Conservation (phyloP, 2,113 vertebrate species). For the Dasypus novemcinctus region DNA sequence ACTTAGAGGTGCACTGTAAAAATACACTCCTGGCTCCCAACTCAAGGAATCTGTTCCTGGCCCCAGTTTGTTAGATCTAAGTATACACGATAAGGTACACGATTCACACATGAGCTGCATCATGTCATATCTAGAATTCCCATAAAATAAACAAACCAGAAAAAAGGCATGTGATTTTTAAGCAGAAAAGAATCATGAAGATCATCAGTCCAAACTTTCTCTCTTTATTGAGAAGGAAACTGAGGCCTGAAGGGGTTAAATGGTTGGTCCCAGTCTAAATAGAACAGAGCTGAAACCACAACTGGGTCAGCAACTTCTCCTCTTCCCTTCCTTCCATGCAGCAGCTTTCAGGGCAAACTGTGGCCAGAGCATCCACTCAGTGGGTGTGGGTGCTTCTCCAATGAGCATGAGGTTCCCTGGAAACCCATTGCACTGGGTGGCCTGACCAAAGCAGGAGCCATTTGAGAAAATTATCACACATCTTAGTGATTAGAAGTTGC, state of each 20-base stretch:
- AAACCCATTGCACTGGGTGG: neutral
- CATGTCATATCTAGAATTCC: neutral
- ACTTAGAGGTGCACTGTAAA: neutral
- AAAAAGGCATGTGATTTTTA: neutral
- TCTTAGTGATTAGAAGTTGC: neutral
- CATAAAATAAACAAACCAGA: neutral
- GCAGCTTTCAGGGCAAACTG: neutral
- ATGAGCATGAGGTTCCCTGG: neutral
- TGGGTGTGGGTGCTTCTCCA: neutral
- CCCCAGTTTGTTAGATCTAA: neutral
- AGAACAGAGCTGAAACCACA: neutral
- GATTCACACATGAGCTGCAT: neutral
- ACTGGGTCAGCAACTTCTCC: neutral
- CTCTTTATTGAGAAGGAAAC: neutral
- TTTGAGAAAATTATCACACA: neutral
- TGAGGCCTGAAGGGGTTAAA: neutral
- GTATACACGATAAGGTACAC: neutral
- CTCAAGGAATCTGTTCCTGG: neutral
- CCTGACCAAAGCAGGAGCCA: neutral
- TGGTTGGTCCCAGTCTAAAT: neutral
- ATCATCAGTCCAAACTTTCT: neutral
- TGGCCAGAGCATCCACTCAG: fast-evolving
- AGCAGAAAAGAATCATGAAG: neutral
- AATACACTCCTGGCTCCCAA: neutral
- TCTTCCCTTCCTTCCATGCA: neutral